Percentiles rank a stretch among this genome's conserved stretches.
Conservation (phyloP, 2,113 vertebrate genomes). For the Quiscalus mexicanus region DNA sequence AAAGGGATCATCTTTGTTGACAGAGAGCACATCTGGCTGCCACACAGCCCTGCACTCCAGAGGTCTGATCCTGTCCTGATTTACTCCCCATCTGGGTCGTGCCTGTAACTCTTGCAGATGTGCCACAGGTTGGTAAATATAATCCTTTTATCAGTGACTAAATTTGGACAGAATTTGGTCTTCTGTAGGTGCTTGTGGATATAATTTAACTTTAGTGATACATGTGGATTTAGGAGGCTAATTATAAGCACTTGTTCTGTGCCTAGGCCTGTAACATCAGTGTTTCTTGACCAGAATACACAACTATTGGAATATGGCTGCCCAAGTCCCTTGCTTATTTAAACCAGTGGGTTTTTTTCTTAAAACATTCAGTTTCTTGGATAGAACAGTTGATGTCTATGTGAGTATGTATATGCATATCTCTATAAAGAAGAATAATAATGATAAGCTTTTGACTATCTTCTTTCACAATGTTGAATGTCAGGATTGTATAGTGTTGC, state of each 20-base stretch:
- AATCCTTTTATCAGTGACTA: background rate
- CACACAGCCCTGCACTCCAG: background rate
- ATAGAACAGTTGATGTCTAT: background rate
- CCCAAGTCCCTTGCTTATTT: background rate
- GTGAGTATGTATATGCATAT: background rate
- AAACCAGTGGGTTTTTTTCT: background rate
- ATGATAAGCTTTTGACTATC: background rate
- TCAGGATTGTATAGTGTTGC: background rate
- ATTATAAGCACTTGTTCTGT: background rate
- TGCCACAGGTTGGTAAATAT: background rate
- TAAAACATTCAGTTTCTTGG: background rate
- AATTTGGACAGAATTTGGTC: background rate
- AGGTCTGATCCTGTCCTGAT: background rate
- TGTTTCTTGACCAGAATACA: background rate
- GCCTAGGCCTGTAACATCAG: background rate
- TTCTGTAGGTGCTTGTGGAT: background rate
- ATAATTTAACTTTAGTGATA: background rate
- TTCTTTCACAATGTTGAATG: background rate
- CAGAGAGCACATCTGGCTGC: slow-evolving; percentile 50
- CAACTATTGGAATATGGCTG: background rate
- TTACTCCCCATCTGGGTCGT: background rate
- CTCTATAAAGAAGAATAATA: background rate
- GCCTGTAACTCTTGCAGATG: background rate
- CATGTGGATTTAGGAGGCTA: background rate
- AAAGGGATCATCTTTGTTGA: slow-evolving; percentile 15